Base-by-base conservation (phyloP, 2,888 invertebrate genomes). In the Eilema caniola region DNA sequence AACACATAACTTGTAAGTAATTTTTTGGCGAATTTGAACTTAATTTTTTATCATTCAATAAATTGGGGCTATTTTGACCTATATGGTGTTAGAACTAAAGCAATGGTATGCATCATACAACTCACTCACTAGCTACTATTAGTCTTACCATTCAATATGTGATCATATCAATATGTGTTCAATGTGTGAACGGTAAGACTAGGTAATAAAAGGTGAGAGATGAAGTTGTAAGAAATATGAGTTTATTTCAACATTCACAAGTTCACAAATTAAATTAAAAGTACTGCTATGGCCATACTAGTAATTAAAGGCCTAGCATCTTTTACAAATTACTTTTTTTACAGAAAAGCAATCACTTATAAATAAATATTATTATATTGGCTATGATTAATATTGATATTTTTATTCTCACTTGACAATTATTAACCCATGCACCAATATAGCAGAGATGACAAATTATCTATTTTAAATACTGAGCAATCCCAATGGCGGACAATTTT, bases 211-310 rank as follows among this genome's bases (percentile, higher is more conserved):
- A n/a, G n/a, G n/a, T 53, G n/a, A 53, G n/a, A 53, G 20, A 10
- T 10, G n/a, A 53, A 53, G n/a, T 53, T 53, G 53, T 53, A 53
- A 8, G 20, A 53, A 47, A 47, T n/a, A 10, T 53, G n/a, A 10
- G 62, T 70, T 59, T 65, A 68, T 76, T 66, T 71, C 69, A 74
- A 73, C 25, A 62, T 67, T 57, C 59, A 57, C 56, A 69, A 63
- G 68, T 61, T 47, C 28, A 61, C 60, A 41, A 28, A 28, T 23
- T 25, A 69, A 69, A 68, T 62, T 53, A 8, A n/a, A 53, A 53
- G 53, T 53, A 47, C 20, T 47, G 41, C 20, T 47, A 47, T 47
- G 47, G 47, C 47, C 47, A 47, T 47, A 47, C 20, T 47, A 47
- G 47, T 47, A 53, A 53, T n/a, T 53, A 53, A 53, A 53, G 53